A percentile compares a stretch with the other conserved stretches of the same genome.
Evolutionary conservation across 1,140 invertebrate species (phyloP).

Genomic region (Radopholus similis): DNA sequence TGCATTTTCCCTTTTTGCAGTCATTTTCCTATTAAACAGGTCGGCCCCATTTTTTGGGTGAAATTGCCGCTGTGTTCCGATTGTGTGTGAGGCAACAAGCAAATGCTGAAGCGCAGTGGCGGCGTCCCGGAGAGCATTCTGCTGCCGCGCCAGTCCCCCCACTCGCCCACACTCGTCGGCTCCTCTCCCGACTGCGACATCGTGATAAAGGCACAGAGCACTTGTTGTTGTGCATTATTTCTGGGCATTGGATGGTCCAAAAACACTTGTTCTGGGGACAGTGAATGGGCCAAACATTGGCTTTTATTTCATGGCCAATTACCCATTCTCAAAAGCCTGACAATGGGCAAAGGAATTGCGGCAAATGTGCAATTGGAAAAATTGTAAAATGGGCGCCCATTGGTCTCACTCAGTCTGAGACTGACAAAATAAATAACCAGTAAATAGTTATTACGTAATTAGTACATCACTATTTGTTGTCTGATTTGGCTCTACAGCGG

Average conservation of each 20-base stretch:
- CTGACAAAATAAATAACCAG: no score
- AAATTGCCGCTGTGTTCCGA: neutral
- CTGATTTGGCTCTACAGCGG: no score
- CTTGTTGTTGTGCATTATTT: no score
- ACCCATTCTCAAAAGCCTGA: neutral
- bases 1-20: no score
- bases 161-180: neutral
- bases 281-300: neutral
- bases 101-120: neutral
- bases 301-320: neutral
- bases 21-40: neutral
- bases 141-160: neutral
- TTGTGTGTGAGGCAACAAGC: neutral
- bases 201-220: constrained; percentile 10
- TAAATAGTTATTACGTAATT: no score
- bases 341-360: neutral
- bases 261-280: no score
- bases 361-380: neutral
- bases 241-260: no score
- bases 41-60: neutral
- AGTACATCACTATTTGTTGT: no score
- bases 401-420: no score
- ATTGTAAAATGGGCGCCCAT: neutral
- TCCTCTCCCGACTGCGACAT: constrained; percentile 12
- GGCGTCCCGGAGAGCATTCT: neutral